Base-by-base conservation (phyloP, 2,888 invertebrate species). In the Colletes collaris region DNA sequence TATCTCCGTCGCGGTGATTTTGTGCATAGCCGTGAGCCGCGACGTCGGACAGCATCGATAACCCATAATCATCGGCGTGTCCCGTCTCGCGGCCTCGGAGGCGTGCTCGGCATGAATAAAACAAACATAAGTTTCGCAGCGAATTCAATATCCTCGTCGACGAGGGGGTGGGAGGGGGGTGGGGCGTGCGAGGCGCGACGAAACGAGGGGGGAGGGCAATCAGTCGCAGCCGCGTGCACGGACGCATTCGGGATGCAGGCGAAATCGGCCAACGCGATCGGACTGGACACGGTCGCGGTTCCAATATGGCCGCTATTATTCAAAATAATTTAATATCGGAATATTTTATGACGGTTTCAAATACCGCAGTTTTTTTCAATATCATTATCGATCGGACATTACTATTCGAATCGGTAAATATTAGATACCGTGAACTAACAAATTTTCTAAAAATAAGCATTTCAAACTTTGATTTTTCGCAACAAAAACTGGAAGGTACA, bases 21-120 rank as follows among this genome's bases (percentile, higher is more conserved):
- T 27, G 80, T 84, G 73, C 84, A 85, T 85, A 85, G 68, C 80
- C 77, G 82, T 82, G 77, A 84, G 80, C 76, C 69, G 68, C 73
- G 68, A 77, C 84, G 85, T 80, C 70, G 77, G 78, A 79, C 80
- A 81, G 82, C 84, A 86, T 86, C 86, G 86, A 84, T 86, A 86
- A 84, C 84, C 86, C 84, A 86, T 86, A 86, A 86, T 86, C 82
- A 80, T 82, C 72, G 79, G 76, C 74, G 80, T 67, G 74, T 65
- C 69, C 70, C 75, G 79, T 52, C 44, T 46, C 44, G 44, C 79
- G 49, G 53, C 64, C 44, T 52, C 70, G 56, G 52, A 66, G 13
- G 56, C 40, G 55, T 66, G 55, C 55, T 69, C 70, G 71, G 74
- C 84, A 79, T 75, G 83, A 80, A 80, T 79, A 78, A 80, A 86